Evolutionary conservation across 2,888 invertebrate species (phyloP), one percentile per base, ranked within the genome.

Genomic region (Tanypteryx hageni): DNA sequence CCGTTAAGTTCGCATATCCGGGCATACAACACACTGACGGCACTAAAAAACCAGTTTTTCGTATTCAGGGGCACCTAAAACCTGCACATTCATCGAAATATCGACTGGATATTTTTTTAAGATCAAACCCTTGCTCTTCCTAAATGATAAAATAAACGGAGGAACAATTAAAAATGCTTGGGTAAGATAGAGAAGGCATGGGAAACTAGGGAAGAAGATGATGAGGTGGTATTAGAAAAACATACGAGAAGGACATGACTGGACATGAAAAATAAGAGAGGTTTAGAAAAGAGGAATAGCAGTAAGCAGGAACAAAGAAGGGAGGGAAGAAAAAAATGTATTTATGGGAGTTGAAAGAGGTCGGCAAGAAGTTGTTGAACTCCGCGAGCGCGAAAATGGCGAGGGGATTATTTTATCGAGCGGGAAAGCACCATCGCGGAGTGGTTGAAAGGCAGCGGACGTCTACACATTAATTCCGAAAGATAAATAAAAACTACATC

Each of bases 351-450:
- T 44, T 44, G 44, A 44, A 44, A 44, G 76, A 18, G 76, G 76
- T 76, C 76, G 22, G 68, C 64, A 14, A 64, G 64, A 27, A 76
- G 76, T 76, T 76, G 76, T 76, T 76, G 76, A 76, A 76, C 76
- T 76, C 76, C 0, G 76, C 27, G 76, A 68, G 68, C 68, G 68
- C 68, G 68, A 68, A 68, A 68, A 68, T 68, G 68, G 68, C 18
- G 5, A 76, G 22, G 76, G 27, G 44, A 44, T 44, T 44, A 44
- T 44, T 27, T 68, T 76, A 22, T 76, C 22, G 76, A 22, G 22
- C 27, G 76, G 27, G 10, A 76, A 76, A 76, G 76, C 76, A 76
- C 76, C 13, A 76, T 22, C 76, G 76, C 76, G 76, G 76, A 76
- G 76, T 76, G 76, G 27, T 22, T 76, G 76, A 68, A n/a, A 64